Percentiles rank a stretch among this genome's conserved stretches.
These are phyloP conservation scores for Microhierax caerulescens DNA, from an alignment of 2,797 vertebrate species.

Conservation along the genomic window DNA sequence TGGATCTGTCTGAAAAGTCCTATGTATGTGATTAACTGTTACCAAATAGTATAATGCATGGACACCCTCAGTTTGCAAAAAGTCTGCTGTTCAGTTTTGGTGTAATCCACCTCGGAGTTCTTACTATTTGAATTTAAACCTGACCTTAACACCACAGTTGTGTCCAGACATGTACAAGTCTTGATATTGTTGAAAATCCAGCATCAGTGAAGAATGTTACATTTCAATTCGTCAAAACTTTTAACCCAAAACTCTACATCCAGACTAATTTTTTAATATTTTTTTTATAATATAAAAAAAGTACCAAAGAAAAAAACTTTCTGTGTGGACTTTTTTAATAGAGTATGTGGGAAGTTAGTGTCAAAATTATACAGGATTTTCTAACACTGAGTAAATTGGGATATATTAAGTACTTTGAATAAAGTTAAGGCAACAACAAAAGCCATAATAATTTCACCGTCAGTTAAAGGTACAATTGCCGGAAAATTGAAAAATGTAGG, in stretches of 20 bases:
- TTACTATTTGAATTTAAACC: not conserved
- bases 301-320: not conserved
- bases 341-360: not conserved
- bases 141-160: not conserved
- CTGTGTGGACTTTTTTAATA: not conserved
- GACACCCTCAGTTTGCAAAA: not conserved
- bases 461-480: slow-evolving; percentile 57
- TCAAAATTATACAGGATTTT: slow-evolving; percentile 24
- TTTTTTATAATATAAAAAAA: not conserved
- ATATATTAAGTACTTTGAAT: slow-evolving; percentile 15
- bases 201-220: not conserved
- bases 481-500: slow-evolving; percentile 42
- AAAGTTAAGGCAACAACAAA: slow-evolving; percentile 45
- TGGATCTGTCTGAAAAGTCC: not conserved
- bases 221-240: not conserved
- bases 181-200: not conserved
- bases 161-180: not conserved
- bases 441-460: slow-evolving; percentile 42
- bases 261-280: not conserved
- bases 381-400: not conserved
- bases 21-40: not conserved
- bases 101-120: not conserved
- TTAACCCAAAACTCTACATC: not conserved
- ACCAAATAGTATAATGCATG: not conserved
- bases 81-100: not conserved